A percentile compares a stretch with the other conserved stretches of the same genome.
phyloP scores from a whole-genome alignment of 2,113 vertebrate species.

The Falcunculus frontatus region DNA sequence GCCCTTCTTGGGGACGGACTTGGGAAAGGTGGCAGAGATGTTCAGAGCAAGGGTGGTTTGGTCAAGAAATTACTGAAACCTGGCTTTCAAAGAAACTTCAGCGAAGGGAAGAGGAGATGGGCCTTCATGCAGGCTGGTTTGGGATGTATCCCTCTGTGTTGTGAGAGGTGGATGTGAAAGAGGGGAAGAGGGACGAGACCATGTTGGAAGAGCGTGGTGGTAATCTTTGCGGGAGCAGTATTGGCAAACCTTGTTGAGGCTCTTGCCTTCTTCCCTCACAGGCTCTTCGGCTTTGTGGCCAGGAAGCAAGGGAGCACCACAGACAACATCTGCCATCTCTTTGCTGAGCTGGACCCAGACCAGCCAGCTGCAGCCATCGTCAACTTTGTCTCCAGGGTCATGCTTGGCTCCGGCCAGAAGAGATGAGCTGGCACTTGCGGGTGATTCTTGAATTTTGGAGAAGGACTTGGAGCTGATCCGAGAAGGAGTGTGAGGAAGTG shows the following conservation, averaged over 20 bases:
- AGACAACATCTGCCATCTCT: constrained; percentile 97
- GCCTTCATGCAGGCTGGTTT: background rate
- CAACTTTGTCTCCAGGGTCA: constrained; percentile 94
- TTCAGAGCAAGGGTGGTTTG: background rate
- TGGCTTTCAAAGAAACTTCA: background rate
- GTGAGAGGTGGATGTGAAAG: background rate
- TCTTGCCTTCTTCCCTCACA: constrained; percentile 30
- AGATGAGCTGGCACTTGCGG: constrained; percentile 76
- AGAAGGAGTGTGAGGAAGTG: constrained; percentile 87
- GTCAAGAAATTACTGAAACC: background rate
- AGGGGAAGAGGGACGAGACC: background rate
- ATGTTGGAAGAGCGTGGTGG: background rate
- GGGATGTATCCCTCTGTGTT: background rate
- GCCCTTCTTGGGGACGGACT: background rate
- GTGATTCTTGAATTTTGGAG: constrained; percentile 75
- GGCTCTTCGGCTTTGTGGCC: constrained; percentile 96
- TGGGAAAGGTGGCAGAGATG: background rate
- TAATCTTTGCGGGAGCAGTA: background rate
- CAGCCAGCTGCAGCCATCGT: constrained; percentile 95
- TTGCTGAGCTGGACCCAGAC: constrained; percentile 91
- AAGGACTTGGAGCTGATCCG: constrained; percentile 83
- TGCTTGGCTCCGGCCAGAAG: constrained; percentile 85
- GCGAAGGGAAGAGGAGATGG: background rate
- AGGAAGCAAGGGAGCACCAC: constrained; percentile 97
- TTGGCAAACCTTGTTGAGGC: background rate